phyloP scores from a whole-genome alignment of 2,113 vertebrate species.

The Oncorhynchus tshawytscha region DNA sequence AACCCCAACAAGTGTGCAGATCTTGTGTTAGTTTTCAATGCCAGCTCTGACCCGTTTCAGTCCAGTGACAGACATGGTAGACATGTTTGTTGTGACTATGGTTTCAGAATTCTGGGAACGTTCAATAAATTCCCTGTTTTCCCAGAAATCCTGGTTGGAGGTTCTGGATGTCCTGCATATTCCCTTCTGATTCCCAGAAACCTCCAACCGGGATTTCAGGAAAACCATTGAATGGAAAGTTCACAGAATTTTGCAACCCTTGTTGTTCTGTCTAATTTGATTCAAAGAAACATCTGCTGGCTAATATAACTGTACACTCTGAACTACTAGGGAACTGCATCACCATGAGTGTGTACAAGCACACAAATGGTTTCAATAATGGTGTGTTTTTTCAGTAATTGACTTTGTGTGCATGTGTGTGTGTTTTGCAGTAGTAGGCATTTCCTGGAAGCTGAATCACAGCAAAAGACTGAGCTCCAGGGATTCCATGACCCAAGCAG shows the following conservation, averaged over 20 bases:
- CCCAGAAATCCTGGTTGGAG: too few relatives aligned
- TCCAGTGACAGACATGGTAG: background rate
- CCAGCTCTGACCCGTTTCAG: background rate
- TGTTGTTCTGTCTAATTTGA: background rate
- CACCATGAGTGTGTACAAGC: background rate
- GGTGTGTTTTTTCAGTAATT: conserved; percentile 19
- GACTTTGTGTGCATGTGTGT: conserved; percentile 11
- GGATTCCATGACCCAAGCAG: conserved; percentile 67
- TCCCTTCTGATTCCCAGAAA: too few relatives aligned
- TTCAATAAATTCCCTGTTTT: too few relatives aligned
- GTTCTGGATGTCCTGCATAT: too few relatives aligned
- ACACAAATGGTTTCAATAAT: background rate
- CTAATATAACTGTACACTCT: background rate
- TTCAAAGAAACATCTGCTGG: background rate
- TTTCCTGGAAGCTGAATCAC: conserved; percentile 60
- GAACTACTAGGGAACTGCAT: background rate
- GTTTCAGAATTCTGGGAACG: too few relatives aligned
- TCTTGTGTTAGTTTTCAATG: background rate
- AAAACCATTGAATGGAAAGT: too few relatives aligned
- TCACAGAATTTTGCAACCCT: too few relatives aligned
- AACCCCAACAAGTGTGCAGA: too few relatives aligned
- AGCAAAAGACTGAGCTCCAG: conserved; percentile 42
- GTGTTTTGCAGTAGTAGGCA: conserved; percentile 47
- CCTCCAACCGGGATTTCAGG: too few relatives aligned
- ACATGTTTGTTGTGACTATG: background rate